Base-by-base conservation (phyloP, 2,888 invertebrate genomes). In the Drosophila testacea region DNA sequence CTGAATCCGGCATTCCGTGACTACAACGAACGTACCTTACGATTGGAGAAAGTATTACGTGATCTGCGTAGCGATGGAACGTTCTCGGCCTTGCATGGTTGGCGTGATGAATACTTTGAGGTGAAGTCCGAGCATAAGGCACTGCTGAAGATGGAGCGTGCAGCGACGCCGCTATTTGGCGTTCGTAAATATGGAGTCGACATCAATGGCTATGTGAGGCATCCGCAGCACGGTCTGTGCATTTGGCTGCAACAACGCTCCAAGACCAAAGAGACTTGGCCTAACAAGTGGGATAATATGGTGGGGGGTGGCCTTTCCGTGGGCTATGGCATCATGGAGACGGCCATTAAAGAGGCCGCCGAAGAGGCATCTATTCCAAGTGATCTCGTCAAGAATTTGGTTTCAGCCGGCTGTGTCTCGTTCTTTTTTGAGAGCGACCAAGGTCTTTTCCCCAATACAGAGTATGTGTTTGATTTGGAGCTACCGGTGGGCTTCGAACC, bases 21-120 rank as follows among this genome's bases (percentile, higher is more conserved):
- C 89, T 97, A 97, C 91, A 95, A 95, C 78, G 96, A 97, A 89
- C 94, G 97, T 83, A 96, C 96, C 70, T 94, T 94, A 60, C 95
- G 95, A 90, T 94, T 98, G 50, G 97, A 97, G 77, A 94, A 95
- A 91, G 96, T 98, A 67, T 93, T 98, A 85, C 94, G 95, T 83
- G 95, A 96, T 91, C 94, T 98, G 90, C 94, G 96, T 70, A 94
- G 94, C 73, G 95, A 96, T 83, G 95, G 96, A 89, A 94, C 95
- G 81, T 96, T 98, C 91, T 94, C 96, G 76, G 96, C 98, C 46
- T 93, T 98, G 7, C 95, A 96, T 90, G 98, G 98, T 16, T 98
- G 98, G 98, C 94, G 98, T 91, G 96, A 98, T 94, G 98, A 98
- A 96, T 97, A 96, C 93, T 98, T 96, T 92, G 97, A 97, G 93